A percentile compares a stretch with the other conserved stretches of the same genome.
Conservation (phyloP, 35 echinoderm and acorn worm species). For the Strongylocentrotus purpuratus region DNA sequence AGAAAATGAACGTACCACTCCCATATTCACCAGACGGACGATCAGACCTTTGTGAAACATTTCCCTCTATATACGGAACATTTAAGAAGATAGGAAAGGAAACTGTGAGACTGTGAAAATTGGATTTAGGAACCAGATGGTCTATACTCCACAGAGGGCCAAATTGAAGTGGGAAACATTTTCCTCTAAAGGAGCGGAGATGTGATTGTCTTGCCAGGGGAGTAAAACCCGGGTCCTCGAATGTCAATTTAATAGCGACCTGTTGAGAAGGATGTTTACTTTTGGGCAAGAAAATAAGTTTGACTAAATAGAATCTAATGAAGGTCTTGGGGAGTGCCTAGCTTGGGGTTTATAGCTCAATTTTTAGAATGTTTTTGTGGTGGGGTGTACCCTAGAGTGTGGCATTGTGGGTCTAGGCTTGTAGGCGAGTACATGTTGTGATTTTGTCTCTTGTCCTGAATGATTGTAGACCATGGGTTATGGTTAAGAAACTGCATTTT, state of each 20-base stretch:
- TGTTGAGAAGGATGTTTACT: conserved; percentile 17
- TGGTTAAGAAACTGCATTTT: no score
- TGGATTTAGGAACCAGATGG: not conserved
- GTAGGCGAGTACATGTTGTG: not conserved
- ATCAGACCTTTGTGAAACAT: not conserved
- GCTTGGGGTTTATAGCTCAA: conserved; percentile 9
- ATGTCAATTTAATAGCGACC: not conserved
- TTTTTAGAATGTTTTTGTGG: not conserved
- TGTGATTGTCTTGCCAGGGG: not conserved
- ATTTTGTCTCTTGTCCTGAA: not conserved
- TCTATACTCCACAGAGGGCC: not conserved
- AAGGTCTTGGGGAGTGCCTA: not conserved
- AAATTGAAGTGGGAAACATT: not conserved
- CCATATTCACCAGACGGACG: not conserved
- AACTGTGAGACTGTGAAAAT: not conserved
- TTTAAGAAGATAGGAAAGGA: not conserved
- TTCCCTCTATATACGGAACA: not conserved
- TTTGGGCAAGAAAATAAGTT: conserved; percentile 4
- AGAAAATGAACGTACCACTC: not conserved
- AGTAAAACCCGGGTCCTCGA: not conserved
- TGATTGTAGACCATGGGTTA: no score
- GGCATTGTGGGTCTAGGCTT: not conserved
- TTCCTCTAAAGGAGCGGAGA: not conserved
- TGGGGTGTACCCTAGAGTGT: not conserved
- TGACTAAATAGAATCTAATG: conserved; percentile 13